phyloP scores from a whole-genome alignment of 2,113 vertebrate species.

The Nicator chloris region DNA sequence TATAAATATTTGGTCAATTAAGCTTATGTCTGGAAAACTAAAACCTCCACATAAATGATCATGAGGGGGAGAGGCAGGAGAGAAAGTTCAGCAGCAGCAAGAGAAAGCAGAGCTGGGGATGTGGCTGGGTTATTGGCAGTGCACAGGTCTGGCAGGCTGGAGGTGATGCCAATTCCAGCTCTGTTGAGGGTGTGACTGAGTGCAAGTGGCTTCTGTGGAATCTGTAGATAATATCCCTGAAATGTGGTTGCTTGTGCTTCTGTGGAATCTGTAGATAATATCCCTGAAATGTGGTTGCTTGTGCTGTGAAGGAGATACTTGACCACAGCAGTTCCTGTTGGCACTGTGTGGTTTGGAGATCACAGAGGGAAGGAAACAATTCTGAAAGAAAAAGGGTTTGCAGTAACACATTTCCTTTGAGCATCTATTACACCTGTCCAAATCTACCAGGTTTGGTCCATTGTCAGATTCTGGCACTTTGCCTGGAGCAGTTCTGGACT shows the following conservation, averaged over 20 bases:
- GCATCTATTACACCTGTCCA: background rate
- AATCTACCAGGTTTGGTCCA: background rate
- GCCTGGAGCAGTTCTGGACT: background rate
- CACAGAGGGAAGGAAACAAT: background rate
- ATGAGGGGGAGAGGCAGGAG: background rate
- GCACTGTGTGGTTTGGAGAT: background rate
- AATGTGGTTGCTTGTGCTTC: background rate
- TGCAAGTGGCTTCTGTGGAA: background rate
- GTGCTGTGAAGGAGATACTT: background rate
- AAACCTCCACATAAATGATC: background rate
- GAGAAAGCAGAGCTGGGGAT: background rate
- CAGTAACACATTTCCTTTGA: background rate
- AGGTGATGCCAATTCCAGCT: background rate
- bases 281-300: background rate
- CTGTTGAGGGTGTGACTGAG: background rate
- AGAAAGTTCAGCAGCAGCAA: background rate
- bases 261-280: background rate
- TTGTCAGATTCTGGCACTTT: background rate
- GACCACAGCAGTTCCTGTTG: background rate
- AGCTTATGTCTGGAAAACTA: background rate
- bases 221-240: background rate
- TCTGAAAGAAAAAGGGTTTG: background rate
- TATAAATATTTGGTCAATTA: background rate
- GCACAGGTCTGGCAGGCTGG: background rate
- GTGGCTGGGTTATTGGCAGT: background rate